A percentile compares a stretch with the other conserved stretches of the same genome.
These are phyloP conservation scores for Chesias legatella DNA, from an alignment of 2,888 invertebrate species.

Conservation along the genomic window DNA sequence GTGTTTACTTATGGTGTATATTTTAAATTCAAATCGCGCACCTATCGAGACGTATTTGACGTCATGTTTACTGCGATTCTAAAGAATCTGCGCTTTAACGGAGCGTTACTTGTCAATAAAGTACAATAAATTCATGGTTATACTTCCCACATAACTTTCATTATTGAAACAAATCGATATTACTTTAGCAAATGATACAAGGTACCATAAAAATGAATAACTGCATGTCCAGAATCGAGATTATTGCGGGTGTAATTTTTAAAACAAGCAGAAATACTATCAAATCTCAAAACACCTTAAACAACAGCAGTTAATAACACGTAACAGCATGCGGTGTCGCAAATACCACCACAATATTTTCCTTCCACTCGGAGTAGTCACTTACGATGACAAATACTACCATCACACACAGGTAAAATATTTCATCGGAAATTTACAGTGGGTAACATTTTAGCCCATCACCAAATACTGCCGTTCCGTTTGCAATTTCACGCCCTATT, in stretches of 20 bases:
- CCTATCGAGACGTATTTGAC: not conserved
- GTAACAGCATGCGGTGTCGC: conserved; percentile 25
- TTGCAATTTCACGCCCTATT: conserved; percentile 76
- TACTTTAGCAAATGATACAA: too few relatives aligned
- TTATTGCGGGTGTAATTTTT: not conserved
- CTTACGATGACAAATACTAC: conserved; percentile 51
- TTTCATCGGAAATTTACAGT: conserved; percentile 61
- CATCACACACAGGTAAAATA: conserved; percentile 44
- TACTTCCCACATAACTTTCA: too few relatives aligned
- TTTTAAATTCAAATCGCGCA: conserved; percentile 7
- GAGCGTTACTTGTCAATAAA: too few relatives aligned
- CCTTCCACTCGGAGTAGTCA: conserved; percentile 35
- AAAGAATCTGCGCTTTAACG: too few relatives aligned
- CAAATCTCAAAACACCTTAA: conserved; percentile 8
- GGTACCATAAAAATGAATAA: too few relatives aligned
- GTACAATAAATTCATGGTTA: too few relatives aligned
- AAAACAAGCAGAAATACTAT: conserved; percentile 7
- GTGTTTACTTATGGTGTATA: conserved; percentile 4
- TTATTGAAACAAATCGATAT: too few relatives aligned
- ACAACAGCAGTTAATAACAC: conserved; percentile 14
- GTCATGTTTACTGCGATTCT: not conserved
- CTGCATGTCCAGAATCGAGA: too few relatives aligned
- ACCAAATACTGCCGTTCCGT: conserved; percentile 70
- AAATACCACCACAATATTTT: conserved; percentile 26
- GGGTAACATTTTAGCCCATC: conserved; percentile 54